phyloP scores from a whole-genome alignment of 1,140 invertebrate species.

The Orussus abietinus region DNA sequence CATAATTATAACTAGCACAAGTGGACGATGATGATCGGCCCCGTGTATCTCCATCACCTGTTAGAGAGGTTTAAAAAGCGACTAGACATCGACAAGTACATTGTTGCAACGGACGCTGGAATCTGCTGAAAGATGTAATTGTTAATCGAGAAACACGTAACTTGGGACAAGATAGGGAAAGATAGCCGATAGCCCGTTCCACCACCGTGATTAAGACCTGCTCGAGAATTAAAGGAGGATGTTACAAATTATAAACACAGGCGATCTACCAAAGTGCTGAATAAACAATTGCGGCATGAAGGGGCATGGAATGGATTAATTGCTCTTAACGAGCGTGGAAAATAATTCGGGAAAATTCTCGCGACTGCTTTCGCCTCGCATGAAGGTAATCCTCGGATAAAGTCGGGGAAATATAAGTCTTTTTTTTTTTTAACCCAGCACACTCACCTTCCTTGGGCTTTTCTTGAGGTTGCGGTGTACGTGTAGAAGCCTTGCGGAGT shows the following conservation, averaged over 20 bases:
- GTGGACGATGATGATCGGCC: no score
- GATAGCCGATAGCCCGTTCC: neutral
- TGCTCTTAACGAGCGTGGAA: no score
- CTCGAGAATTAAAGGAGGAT: no score
- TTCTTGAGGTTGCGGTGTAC: constrained; percentile 45
- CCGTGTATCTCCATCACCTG: constrained; percentile 28
- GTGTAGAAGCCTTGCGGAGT: constrained; percentile 49
- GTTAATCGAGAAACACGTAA: constrained; percentile 11
- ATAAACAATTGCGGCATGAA: no score
- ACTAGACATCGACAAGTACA: constrained; percentile 14
- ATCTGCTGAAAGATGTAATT: constrained; percentile 28
- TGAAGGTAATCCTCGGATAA: no score
- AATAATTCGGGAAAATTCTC: constrained; percentile 2
- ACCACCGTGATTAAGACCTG: no score
- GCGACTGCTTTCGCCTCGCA: no score
- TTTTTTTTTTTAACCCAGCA: constrained; percentile 23
- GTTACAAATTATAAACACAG: no score
- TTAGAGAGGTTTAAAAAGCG: constrained; percentile 19
- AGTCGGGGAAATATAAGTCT: no score
- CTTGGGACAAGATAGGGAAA: constrained; percentile 1
- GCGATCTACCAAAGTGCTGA: no score
- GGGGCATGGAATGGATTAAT: neutral
- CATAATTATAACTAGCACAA: no score
- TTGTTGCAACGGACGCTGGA: constrained; percentile 15
- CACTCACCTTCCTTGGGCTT: constrained; percentile 52